A percentile compares a stretch with the other conserved stretches of the same genome.
These are phyloP conservation scores for Anguilla rostrata DNA, from an alignment of 2,113 vertebrate species.

Conservation along the genomic window DNA sequence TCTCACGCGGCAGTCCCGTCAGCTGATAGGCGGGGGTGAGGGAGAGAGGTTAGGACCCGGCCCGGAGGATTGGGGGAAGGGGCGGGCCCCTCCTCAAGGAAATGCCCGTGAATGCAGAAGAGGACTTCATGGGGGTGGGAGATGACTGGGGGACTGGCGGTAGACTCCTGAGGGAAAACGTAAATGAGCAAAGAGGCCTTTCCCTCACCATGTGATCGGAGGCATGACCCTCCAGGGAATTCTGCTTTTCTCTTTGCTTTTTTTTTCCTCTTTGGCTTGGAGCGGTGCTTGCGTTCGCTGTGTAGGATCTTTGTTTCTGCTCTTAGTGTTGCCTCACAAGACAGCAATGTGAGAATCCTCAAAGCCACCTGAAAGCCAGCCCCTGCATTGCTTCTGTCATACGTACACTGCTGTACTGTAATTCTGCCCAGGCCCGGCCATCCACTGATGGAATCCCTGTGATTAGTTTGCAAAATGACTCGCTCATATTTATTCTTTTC, in stretches of 20 bases:
- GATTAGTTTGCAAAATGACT: neutral
- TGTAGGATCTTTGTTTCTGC: neutral
- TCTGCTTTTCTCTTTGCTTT: neutral
- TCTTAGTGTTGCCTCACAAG: neutral
- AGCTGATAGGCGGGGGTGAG: neutral
- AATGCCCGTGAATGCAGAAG: neutral
- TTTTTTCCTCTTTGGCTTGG: neutral
- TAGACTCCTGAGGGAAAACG: neutral
- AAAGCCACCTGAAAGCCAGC: neutral
- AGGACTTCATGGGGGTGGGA: neutral
- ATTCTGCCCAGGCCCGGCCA: neutral
- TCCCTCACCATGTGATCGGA: neutral
- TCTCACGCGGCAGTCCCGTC: neutral
- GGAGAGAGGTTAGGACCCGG: neutral
- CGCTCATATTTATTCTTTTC: neutral
- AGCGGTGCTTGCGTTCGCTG: neutral
- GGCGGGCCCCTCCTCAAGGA: no score
- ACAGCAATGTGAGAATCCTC: neutral
- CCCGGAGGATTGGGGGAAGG: neutral
- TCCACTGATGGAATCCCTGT: neutral
- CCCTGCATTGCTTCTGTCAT: neutral
- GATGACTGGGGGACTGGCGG: neutral
- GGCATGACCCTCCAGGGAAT: conserved; percentile 5
- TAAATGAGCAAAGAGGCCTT: neutral
- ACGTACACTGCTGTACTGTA: neutral